Evolutionary conservation across 1,140 invertebrate genomes (phyloP), one percentile per base, ranked within the genome.

Genomic region (Oedothorax gibbosus): DNA sequence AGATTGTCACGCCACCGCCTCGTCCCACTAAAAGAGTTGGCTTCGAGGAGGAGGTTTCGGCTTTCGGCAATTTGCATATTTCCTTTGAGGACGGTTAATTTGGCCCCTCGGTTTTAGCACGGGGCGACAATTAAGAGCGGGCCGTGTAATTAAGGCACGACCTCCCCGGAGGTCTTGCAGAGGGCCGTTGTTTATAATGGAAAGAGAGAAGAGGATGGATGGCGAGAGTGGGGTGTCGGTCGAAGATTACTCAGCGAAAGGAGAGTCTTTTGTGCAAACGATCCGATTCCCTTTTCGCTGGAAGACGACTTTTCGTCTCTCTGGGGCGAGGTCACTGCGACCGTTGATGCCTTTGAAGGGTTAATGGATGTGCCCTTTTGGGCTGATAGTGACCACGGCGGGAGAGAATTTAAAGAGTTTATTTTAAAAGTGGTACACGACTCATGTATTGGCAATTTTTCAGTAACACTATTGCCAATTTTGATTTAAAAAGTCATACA

Each of bases 21-120:
- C 35, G 5, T 35, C 35, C 35, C 35, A 35, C 35, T 35, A 35
- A 35, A 35, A 35, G 35, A 35, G 35, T 35, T 35, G 35, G 35
- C 35, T 35, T 35, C 35, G 21, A n/a, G 65, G 77, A 56, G 77
- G 12, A 62, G 57, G 57, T 51, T 35, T 69, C 77, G 77, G 75
- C 76, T 79, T 79, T 79, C 76, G 64, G 76, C 65, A 81, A 81
- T 81, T 81, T 81, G 78, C 78, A 81, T 81, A 81, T 81, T 81
- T 81, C 78, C 78, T 81, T 71, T 81, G 78, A 81, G 78, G 68
- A 65, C 51, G 78, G 78, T 81, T 81, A 81, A 81, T 81, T 71
- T 81, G 77, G 64, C 50, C 35, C 35, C 35, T 35, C 35, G 35
- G 35, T 35, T 35, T 35, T 35, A 35, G 35, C 35, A 35, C 35